A percentile compares a stretch with the other conserved stretches of the same genome.
Evolutionary conservation across 2,888 invertebrate species (phyloP).

Genomic region (Lutraria lutraria): DNA sequence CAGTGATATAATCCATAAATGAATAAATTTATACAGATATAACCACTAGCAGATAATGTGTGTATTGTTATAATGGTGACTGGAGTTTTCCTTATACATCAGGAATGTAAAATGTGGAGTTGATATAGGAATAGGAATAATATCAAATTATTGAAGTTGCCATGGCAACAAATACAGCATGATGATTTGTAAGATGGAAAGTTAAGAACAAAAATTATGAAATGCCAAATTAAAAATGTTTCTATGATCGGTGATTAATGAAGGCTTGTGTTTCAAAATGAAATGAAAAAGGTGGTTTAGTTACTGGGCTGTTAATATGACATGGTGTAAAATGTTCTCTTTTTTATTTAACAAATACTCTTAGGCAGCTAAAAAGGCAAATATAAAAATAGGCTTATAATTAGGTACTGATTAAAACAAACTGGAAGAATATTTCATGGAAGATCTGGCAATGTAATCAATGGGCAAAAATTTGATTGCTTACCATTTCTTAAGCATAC

Average conservation of each 20-base stretch:
- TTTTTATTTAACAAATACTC: too few relatives aligned
- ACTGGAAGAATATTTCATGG: conserved; percentile 16
- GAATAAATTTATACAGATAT: not conserved
- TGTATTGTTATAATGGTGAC: not conserved
- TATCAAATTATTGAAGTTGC: not conserved
- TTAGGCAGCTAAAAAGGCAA: not conserved
- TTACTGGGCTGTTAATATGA: not conserved
- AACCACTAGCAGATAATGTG: not conserved
- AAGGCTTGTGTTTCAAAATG: not conserved
- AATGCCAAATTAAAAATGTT: too few relatives aligned
- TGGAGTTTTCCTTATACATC: not conserved
- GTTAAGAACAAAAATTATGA: too few relatives aligned
- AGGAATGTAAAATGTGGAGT: not conserved
- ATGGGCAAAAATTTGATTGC: not conserved
- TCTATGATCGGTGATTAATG: too few relatives aligned
- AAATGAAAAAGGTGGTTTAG: not conserved
- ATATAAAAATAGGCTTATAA: not conserved
- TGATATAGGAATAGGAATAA: not conserved
- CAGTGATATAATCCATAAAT: not conserved
- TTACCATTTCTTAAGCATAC: too few relatives aligned
- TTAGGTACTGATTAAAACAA: not conserved
- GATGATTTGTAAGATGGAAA: not conserved
- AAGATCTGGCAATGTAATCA: not conserved
- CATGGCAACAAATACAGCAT: not conserved
- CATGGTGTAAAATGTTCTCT: not conserved